phyloP scores from a whole-genome alignment of 1,140 invertebrate genomes.

The Musca vetustissima region DNA sequence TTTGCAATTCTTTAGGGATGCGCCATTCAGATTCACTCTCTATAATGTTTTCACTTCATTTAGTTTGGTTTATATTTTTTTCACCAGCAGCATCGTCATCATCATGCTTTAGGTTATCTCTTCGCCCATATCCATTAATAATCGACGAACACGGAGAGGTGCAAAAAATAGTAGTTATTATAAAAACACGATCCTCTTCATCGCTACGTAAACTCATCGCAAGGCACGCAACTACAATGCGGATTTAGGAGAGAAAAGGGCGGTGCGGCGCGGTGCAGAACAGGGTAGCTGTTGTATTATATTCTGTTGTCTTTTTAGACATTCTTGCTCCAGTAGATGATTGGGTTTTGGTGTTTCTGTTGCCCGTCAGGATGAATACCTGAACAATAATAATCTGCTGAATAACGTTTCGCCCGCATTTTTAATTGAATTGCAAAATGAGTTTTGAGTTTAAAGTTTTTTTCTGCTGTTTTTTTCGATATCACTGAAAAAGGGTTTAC shows the following conservation, averaged over 20 bases:
- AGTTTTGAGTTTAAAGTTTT: neutral
- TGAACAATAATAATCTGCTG: too few relatives aligned
- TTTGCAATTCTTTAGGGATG: too few relatives aligned
- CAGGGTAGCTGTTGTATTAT: neutral
- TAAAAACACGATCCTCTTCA: constrained; percentile 12
- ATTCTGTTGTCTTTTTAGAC: neutral
- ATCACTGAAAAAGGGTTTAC: too few relatives aligned
- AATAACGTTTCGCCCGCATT: constrained; percentile 21
- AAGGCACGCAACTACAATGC: neutral
- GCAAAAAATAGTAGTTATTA: constrained; percentile 11
- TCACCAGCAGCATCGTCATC: too few relatives aligned
- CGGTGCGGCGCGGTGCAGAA: neutral
- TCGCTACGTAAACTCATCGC: neutral
- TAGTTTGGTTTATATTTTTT: neutral
- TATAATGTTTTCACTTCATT: neutral
- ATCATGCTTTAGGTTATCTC: constrained; percentile 6
- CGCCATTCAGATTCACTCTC: neutral
- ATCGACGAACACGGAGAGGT: neutral
- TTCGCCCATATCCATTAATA: constrained; percentile 18
- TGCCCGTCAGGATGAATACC: neutral
- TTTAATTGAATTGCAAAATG: constrained; percentile 28
- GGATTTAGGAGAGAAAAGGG: too few relatives aligned
- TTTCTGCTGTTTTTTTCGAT: too few relatives aligned
- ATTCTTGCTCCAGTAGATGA: neutral
- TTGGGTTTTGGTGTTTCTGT: too few relatives aligned